A percentile compares a stretch with the other conserved stretches of the same genome.
Evolutionary conservation across 2,797 vertebrate genomes (phyloP).

Genomic region (Sphenopsis melanotis): DNA sequence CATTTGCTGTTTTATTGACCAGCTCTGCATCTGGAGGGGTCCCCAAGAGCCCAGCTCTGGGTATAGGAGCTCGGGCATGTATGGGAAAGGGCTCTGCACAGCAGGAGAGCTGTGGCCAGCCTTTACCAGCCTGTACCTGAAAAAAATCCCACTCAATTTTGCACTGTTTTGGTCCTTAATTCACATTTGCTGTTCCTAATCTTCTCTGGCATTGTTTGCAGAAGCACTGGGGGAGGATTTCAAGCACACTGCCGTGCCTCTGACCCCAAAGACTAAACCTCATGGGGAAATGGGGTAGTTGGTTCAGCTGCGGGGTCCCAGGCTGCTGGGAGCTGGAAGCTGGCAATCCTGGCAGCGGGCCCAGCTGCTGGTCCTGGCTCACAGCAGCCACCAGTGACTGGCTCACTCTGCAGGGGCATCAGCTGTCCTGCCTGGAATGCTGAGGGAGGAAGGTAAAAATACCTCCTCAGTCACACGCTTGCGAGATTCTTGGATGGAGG

Average conservation of each 20-base stretch:
- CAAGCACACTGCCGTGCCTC: background rate
- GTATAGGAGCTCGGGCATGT: rapidly evolving
- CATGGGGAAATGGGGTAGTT: rapidly evolving
- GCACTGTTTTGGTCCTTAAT: background rate
- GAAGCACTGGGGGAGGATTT: background rate
- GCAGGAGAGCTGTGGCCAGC: background rate
- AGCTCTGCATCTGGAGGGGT: background rate
- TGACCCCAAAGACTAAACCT: background rate
- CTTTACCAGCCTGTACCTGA: background rate
- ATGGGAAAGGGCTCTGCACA: background rate
- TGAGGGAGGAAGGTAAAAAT: background rate
- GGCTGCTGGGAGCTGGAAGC: background rate
- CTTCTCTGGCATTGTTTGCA: background rate
- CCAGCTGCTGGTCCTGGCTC: background rate
- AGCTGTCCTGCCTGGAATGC: background rate
- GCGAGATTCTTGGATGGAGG: background rate
- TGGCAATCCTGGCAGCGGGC: rapidly evolving
- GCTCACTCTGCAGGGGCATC: background rate
- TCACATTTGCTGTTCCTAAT: background rate
- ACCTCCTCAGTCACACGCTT: background rate
- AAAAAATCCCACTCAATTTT: background rate
- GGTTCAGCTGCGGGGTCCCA: rapidly evolving
- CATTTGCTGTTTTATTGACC: background rate
- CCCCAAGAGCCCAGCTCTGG: background rate
- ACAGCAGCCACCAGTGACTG: background rate